Evolutionary conservation across 1,140 invertebrate species (phyloP).

Genomic region (Potamilus streckersoni): DNA sequence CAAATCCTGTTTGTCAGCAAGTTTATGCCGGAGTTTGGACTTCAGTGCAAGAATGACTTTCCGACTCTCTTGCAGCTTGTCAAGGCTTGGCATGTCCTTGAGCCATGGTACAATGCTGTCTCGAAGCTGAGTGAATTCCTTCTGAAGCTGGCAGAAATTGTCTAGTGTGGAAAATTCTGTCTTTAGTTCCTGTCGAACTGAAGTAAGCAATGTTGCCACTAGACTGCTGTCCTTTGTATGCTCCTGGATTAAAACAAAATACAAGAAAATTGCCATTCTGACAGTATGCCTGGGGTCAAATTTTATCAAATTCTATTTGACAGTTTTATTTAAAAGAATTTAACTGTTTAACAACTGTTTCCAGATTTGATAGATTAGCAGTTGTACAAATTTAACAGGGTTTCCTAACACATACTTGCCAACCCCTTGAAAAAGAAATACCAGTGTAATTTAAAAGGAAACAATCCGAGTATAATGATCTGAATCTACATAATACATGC

Average conservation of each 20-base stretch:
- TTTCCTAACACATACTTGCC: no score
- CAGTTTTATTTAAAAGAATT: no score
- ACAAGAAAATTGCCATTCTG: neutral
- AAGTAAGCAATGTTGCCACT: constrained; percentile 23
- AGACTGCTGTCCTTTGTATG: constrained; percentile 20
- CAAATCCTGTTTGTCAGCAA: constrained; percentile 27
- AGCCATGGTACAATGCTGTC: constrained; percentile 25
- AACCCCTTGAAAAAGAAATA: no score
- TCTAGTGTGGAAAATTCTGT: constrained; percentile 15
- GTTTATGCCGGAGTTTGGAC: constrained; percentile 25
- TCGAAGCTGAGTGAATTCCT: constrained; percentile 13
- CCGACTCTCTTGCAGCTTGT: constrained; percentile 18
- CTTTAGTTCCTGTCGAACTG: constrained; percentile 21
- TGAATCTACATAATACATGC: no score
- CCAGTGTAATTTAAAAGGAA: no score
- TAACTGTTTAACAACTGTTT: no score
- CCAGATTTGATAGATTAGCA: no score
- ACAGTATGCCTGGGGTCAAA: no score
- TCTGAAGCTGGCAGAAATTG: constrained; percentile 7
- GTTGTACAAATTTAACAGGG: no score
- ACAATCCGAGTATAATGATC: no score
- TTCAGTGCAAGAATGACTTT: constrained; percentile 16
- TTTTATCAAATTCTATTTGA: no score
- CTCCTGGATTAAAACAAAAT: constrained; percentile 3
- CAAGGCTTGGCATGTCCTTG: constrained; percentile 10